phyloP scores from a whole-genome alignment of 2,888 invertebrate species.

The Latheticus oryzae region DNA sequence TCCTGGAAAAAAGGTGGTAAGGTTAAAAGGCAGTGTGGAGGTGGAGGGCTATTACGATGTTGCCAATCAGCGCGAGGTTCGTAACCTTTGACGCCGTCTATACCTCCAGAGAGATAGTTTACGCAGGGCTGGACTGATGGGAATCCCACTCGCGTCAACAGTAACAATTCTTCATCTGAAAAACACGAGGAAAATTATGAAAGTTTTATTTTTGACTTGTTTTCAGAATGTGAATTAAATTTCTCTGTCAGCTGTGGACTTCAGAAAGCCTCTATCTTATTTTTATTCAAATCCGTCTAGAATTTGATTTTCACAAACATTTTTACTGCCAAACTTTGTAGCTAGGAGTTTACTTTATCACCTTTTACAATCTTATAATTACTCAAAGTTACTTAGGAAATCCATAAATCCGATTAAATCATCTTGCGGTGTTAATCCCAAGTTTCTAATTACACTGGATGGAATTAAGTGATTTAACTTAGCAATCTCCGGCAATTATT shows the following conservation, averaged over 20 bases:
- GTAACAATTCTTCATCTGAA: slow-evolving; percentile 78
- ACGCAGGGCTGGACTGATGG: slow-evolving; percentile 79
- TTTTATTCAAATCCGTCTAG: no score
- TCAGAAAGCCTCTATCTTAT: no score
- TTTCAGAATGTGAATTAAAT: no score
- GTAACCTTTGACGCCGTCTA: slow-evolving; percentile 74
- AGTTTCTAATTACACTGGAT: slow-evolving; percentile 24
- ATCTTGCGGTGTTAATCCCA: slow-evolving; percentile 21
- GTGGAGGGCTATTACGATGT: slow-evolving; percentile 72
- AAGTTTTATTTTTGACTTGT: no score
- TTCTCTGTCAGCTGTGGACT: no score
- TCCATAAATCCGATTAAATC: slow-evolving; percentile 30
- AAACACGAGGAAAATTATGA: no score
- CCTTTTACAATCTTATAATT: no score
- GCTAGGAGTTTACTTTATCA: no score
- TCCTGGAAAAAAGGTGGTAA: slow-evolving; percentile 69
- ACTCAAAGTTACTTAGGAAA: no score
- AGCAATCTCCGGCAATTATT: neutral
- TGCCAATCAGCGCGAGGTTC: slow-evolving; percentile 85
- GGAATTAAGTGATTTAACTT: slow-evolving; percentile 20
- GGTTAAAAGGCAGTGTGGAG: neutral
- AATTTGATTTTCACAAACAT: no score
- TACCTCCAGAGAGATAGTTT: slow-evolving; percentile 80
- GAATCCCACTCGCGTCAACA: slow-evolving; percentile 75
- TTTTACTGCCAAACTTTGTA: no score